Percentiles rank a stretch among this genome's conserved stretches.
phyloP scores from a whole-genome alignment of 64 coral and sea anemone species.

The Porites australiensis region DNA sequence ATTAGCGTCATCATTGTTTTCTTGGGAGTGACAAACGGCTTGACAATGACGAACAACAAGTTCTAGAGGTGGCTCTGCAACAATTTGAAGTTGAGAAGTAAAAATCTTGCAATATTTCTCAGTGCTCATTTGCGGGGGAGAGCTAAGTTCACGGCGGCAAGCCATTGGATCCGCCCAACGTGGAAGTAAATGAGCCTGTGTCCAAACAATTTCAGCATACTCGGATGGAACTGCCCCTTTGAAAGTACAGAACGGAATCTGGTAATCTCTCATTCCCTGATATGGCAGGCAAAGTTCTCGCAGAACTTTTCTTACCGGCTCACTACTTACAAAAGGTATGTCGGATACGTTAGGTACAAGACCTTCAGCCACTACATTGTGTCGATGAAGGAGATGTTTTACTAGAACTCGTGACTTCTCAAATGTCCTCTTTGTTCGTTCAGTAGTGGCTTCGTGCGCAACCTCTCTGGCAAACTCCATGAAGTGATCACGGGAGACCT shows the following conservation, averaged over 20 bases:
- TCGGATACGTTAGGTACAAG: neutral
- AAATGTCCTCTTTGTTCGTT: neutral
- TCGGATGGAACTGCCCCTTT: neutral
- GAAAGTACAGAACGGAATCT: neutral
- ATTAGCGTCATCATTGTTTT: neutral
- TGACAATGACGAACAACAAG: too few relatives aligned
- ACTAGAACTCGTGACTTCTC: constrained; percentile 33
- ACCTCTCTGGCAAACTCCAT: constrained; percentile 4
- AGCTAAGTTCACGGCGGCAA: neutral
- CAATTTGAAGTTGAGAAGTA: neutral
- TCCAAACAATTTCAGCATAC: constrained; percentile 29
- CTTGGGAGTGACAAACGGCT: neutral
- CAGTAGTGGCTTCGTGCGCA: neutral
- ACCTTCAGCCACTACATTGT: neutral
- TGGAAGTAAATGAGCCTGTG: constrained; percentile 33
- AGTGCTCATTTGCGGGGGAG: neutral
- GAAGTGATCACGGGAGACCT: neutral
- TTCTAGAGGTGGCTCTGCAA: constrained; percentile 15
- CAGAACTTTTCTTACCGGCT: neutral
- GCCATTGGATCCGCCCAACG: neutral
- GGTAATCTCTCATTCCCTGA: neutral
- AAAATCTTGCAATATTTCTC: neutral
- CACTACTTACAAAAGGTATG: constrained; percentile 21
- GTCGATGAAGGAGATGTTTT: neutral
- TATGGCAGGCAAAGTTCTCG: neutral